Evolutionary conservation across 2,113 vertebrate species (phyloP).

Genomic region (Alligator sinensis): DNA sequence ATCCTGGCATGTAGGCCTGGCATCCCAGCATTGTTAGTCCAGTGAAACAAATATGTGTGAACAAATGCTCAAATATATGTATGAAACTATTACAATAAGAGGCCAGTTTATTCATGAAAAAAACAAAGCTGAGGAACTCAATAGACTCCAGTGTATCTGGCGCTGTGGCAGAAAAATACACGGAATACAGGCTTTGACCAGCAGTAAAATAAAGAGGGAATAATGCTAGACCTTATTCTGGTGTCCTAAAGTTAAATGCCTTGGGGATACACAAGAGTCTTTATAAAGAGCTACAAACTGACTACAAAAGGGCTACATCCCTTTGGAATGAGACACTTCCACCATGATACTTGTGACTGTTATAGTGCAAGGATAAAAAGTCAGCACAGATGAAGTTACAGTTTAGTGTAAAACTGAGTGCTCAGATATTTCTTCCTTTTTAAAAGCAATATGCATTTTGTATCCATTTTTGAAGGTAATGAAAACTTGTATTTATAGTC

Average conservation of each 20-base stretch:
- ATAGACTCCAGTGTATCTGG: neutral
- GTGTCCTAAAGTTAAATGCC: neutral
- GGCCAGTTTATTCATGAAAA: neutral
- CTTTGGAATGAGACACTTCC: constrained; percentile 47
- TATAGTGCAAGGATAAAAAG: constrained; percentile 18
- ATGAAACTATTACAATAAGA: neutral
- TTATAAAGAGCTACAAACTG: neutral
- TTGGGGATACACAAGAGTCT: accelerated
- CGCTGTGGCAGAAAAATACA: neutral
- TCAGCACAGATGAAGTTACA: constrained; percentile 50
- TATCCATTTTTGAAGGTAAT: constrained; percentile 53
- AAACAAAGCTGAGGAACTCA: neutral
- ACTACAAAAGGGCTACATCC: neutral
- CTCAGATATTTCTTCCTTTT: constrained; percentile 61
- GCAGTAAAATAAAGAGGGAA: neutral
- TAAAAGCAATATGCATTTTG: constrained; percentile 49
- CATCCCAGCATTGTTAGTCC: neutral
- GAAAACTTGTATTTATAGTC: constrained; percentile 54
- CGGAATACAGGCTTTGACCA: constrained; percentile 11
- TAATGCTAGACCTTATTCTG: neutral
- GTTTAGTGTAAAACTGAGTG: constrained; percentile 62
- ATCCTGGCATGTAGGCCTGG: accelerated
- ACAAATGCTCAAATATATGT: neutral
- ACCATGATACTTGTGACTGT: constrained; percentile 43
- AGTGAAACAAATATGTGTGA: neutral